These are phyloP conservation scores for Nomada fabriciana DNA, from an alignment of 2,888 invertebrate genomes.

Conservation along the genomic window DNA sequence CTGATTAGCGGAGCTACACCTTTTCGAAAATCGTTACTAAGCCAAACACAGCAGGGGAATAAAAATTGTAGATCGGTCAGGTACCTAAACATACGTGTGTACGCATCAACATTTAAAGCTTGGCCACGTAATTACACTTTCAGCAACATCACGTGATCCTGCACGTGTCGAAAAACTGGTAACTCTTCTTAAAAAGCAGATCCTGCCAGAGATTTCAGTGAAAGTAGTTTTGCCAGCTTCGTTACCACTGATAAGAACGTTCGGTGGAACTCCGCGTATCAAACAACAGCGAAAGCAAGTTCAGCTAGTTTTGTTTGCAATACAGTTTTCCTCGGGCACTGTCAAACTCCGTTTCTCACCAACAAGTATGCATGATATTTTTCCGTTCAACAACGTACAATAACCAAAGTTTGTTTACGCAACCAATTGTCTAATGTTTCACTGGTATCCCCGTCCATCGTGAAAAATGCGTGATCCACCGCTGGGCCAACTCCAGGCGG, in stretches of 20 bases:
- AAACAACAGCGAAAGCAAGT: neutral
- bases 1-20: neutral
- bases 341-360: neutral
- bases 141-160: slow-evolving; percentile 43
- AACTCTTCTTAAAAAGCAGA: neutral
- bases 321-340: neutral
- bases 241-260: neutral
- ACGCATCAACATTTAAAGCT: slow-evolving; percentile 2
- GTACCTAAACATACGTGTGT: slow-evolving; percentile 24
- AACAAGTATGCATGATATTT: neutral
- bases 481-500: slow-evolving; percentile 29
- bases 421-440: slow-evolving; percentile 36
- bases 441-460: slow-evolving; percentile 46
- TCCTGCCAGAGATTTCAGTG: neutral
- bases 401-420: neutral
- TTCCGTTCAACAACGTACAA: slow-evolving; percentile 4
- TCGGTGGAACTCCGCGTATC: neutral
- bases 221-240: neutral
- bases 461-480: slow-evolving; percentile 14
- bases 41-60: neutral
- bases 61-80: slow-evolving; percentile 15
- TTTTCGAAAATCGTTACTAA: slow-evolving; percentile 6
- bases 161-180: slow-evolving; percentile 44
- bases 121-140: neutral
- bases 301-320: neutral